Base-by-base conservation (phyloP, 2,113 vertebrate genomes). In the Gasterosteus aculeatus region DNA sequence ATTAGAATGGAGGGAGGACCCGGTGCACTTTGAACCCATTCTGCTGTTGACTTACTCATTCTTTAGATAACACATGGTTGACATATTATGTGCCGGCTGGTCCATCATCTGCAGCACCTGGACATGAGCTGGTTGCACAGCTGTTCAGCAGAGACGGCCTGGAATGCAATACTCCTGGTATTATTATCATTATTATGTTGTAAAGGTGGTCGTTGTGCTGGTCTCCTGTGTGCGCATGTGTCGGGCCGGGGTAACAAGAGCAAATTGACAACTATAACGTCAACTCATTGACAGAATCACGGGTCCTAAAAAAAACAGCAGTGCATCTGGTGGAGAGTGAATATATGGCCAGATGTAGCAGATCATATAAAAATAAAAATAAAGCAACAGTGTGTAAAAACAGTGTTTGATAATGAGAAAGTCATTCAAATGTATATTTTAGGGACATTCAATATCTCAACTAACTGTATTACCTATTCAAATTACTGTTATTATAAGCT, bases 41-140 rank as follows among this genome's bases (percentile, higher is more conserved):
- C 78, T 69, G 71, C 79, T 88, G 86, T 89, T 91, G 87, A 88
- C 77, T 86, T 81, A 60, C 84, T 85, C 89, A 89, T 90, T 87
- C 86, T 86, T 88, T 71, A 89, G 90, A 91, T 91, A 89, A 91
- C 83, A 86, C 84, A 75, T 69, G 88, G 84, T 51, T 88, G 85
- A 90, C 84, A 88, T 78, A 81, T 83, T 87, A 87, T 86, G 78
- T 85, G 83, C 59, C 65, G 71, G 56, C 72, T 82, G 80, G 65
- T 60, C 64, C 79, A 76, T 88, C 84, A 83, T 86, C 86, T 70
- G 47, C 81, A 90, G 86, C 87, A 93, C 92, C 92, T 93, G 91
- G 91, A 87, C 75, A 82, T 85, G 87, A 88, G 75, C 81, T 67
- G 64, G 73, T 22, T 82, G 85, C 87, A 90, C 90, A 91, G 86